Evolutionary conservation across 2,113 vertebrate genomes (phyloP), one percentile per base, ranked within the genome.

Genomic region (Brienomyrus brachyistius): DNA sequence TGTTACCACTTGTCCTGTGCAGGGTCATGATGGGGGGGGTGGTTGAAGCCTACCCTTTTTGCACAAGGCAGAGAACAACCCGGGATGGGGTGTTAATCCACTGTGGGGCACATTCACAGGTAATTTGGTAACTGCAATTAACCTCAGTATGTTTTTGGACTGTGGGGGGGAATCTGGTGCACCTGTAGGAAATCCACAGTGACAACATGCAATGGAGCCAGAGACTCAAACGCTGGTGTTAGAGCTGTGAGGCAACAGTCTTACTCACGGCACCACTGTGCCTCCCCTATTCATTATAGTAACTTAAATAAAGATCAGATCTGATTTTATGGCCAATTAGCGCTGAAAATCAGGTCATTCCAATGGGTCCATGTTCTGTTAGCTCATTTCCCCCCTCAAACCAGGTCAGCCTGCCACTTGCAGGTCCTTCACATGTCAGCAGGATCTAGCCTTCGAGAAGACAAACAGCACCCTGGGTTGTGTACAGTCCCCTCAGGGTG

Each of bases 391-490:
- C 4, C 48, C 23, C 83, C 83, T 50, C 9, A n/a, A n/a, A 85
- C 4, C 6, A 85, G 48, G 83, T 40, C 4, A 40, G 35, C 10
- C 31, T 77, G 27, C 31, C 70, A 77, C 21, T 51, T 23, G 10
- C 40, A 50, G 82, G 83, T 50, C 10, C 47, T 50, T 85, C 40
- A 85, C 83, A 17, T 47, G 89, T 92, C 88, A 56, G 90, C 91
- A 7, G 89, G 88, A 93, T 93, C 89, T 89, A 77, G 27, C 13
- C 31, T 74, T 74, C 5, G 13, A 35, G 31, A 17, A 15, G 70
- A 35, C 31, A 66, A 40, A 15, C 31, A 77, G 31, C 35, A 40
- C 70, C 70, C 70, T 40, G 70, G 70, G 9, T 27, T 27, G n/a
- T 66, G n/a, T 66, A 9, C n/a, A 11, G 31, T 40, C 35, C 70